Conservation (phyloP, 2,888 invertebrate genomes). For the Anthoptus insignis region DNA sequence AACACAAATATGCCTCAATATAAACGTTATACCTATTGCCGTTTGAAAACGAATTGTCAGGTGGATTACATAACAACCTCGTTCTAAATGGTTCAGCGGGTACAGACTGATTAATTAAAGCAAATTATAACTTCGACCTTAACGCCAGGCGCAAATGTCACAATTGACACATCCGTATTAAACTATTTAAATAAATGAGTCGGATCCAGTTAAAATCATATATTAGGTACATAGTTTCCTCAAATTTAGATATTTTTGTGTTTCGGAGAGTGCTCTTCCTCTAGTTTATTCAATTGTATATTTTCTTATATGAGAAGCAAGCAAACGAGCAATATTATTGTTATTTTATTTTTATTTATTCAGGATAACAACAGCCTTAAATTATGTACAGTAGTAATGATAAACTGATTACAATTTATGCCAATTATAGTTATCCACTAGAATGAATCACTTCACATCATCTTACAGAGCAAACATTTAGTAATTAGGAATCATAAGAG, state of each 20-base stretch:
- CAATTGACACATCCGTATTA: slow-evolving; percentile 70
- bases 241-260: slow-evolving; percentile 34
- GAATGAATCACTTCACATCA: too few species aligned
- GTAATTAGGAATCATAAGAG: too few species aligned
- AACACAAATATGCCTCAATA: neutral
- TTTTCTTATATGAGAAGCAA: too few species aligned
- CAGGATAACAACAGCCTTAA: too few species aligned
- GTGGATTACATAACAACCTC: slow-evolving; percentile 30
- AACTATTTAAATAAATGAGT: slow-evolving; percentile 60
- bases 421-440: too few species aligned
- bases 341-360: too few species aligned
- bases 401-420: too few species aligned
- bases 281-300: too few species aligned
- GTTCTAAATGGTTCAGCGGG: slow-evolving; percentile 8
- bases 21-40: neutral
- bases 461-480: too few species aligned
- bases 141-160: slow-evolving; percentile 57
- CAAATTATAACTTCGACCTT: slow-evolving; percentile 67
- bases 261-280: too few species aligned
- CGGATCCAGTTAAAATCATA: slow-evolving; percentile 56
- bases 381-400: too few species aligned
- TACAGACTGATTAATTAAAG: slow-evolving; percentile 62
- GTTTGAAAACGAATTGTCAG: slow-evolving; percentile 4
- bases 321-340: too few species aligned
- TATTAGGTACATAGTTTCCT: slow-evolving; percentile 43